phyloP scores from a whole-genome alignment of 1,140 invertebrate genomes.

The Reticulitermes speratus region DNA sequence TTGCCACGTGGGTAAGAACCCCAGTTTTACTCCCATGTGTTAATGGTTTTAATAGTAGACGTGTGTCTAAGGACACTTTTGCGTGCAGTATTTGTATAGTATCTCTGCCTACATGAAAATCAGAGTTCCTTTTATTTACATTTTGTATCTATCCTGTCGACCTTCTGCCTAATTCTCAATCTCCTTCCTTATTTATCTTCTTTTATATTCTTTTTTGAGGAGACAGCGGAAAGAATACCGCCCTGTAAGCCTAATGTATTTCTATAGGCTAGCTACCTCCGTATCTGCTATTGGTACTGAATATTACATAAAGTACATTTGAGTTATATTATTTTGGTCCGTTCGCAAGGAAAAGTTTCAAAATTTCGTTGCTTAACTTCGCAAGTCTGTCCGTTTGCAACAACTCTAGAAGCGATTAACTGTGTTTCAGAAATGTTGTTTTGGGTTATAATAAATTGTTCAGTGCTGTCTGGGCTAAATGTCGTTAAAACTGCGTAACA shows the following conservation, averaged over 20 bases:
- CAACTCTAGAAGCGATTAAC: no score
- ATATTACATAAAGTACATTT: background rate
- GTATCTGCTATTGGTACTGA: background rate
- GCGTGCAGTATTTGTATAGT: background rate
- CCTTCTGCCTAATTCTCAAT: background rate
- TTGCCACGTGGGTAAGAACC: no score
- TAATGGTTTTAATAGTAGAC: no score
- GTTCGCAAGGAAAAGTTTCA: no score
- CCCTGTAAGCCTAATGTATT: background rate
- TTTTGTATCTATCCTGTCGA: constrained; percentile 2
- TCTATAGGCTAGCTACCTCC: background rate
- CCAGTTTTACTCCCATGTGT: no score
- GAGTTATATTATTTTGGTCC: background rate
- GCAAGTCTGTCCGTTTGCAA: no score
- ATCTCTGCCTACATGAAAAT: background rate
- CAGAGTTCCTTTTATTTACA: background rate
- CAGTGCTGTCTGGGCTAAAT: no score
- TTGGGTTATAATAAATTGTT: no score
- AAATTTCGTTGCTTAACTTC: no score
- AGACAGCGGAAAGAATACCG: background rate
- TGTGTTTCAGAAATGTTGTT: no score
- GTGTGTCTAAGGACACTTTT: background rate
- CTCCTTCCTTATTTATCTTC: background rate
- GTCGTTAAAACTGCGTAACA: no score
- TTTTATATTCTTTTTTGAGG: background rate